Percentiles rank a stretch among this genome's conserved stretches.
phyloP scores from a whole-genome alignment of 2,113 vertebrate genomes.

The Carlito syrichta region DNA sequence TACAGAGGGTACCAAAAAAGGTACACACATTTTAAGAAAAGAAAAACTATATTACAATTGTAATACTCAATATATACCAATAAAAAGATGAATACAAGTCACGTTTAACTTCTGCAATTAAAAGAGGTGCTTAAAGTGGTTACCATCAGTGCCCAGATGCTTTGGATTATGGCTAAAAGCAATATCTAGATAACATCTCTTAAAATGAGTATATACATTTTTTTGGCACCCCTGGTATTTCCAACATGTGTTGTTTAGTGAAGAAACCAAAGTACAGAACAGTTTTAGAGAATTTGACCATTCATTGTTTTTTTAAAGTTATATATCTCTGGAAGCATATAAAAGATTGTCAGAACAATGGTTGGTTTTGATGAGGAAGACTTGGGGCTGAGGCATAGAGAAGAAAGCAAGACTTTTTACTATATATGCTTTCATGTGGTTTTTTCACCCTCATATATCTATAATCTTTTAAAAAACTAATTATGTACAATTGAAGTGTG shows the following conservation, averaged over 20 bases:
- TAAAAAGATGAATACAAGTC: too few relatives aligned
- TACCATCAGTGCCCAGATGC: too few relatives aligned
- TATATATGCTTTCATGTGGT: background rate
- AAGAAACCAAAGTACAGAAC: background rate
- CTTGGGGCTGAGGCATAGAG: background rate
- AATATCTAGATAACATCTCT: too few relatives aligned
- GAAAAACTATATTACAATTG: too few relatives aligned
- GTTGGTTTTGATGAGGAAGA: background rate
- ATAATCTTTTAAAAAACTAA: background rate
- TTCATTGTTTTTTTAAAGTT: background rate
- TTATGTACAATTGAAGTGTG: background rate
- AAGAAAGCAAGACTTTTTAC: background rate
- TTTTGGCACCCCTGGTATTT: too few relatives aligned
- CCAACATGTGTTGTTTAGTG: background rate
- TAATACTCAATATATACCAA: too few relatives aligned
- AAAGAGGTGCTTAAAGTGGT: too few relatives aligned
- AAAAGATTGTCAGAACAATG: background rate
- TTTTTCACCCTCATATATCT: background rate
- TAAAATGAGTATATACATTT: too few relatives aligned
- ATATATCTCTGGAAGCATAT: background rate
- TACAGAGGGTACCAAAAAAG: too few relatives aligned
- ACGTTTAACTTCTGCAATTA: too few relatives aligned
- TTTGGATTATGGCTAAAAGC: too few relatives aligned
- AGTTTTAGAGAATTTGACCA: background rate
- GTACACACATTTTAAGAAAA: too few relatives aligned